Conservation (phyloP, 1,140 invertebrate species). For the Trichogramma pretiosum region DNA sequence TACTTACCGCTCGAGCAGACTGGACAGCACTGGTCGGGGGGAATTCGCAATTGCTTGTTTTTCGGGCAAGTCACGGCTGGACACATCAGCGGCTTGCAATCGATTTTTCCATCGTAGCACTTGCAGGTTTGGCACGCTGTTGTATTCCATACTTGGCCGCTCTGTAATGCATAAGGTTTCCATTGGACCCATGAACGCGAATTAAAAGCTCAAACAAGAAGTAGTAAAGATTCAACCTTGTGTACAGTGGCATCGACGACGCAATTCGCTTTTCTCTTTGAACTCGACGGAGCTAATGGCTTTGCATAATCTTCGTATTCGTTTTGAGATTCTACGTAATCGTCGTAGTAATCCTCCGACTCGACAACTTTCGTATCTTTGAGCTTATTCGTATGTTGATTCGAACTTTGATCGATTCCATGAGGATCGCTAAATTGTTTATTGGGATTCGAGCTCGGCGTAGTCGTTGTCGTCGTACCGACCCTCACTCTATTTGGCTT, state of each 20-base stretch:
- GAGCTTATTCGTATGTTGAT: too few species aligned
- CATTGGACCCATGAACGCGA: background rate
- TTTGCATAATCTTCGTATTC: background rate
- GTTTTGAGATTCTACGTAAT: too few species aligned
- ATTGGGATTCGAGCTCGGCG: too few species aligned
- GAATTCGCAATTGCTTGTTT: slow-evolving; percentile 60
- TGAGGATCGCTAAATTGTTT: too few species aligned
- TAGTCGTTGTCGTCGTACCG: background rate
- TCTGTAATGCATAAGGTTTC: slow-evolving; percentile 48
- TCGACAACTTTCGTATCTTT: background rate
- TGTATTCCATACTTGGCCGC: slow-evolving; percentile 76
- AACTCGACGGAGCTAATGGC: background rate
- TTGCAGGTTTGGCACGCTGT: slow-evolving; percentile 76
- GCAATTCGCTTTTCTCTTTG: background rate
- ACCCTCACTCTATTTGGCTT: background rate
- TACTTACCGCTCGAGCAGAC: slow-evolving; percentile 71
- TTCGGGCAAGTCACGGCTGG: slow-evolving; percentile 55
- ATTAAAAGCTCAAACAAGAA: background rate
- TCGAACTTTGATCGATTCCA: too few species aligned
- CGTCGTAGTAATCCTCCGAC: background rate
- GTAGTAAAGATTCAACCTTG: background rate
- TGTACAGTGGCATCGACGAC: background rate
- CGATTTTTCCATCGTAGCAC: slow-evolving; percentile 67
- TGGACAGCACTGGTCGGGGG: slow-evolving; percentile 74
- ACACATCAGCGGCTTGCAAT: slow-evolving; percentile 71